Percentiles rank a stretch among this genome's conserved stretches.
Evolutionary conservation across 2,797 vertebrate genomes (phyloP).

Genomic region (Mus caroli): DNA sequence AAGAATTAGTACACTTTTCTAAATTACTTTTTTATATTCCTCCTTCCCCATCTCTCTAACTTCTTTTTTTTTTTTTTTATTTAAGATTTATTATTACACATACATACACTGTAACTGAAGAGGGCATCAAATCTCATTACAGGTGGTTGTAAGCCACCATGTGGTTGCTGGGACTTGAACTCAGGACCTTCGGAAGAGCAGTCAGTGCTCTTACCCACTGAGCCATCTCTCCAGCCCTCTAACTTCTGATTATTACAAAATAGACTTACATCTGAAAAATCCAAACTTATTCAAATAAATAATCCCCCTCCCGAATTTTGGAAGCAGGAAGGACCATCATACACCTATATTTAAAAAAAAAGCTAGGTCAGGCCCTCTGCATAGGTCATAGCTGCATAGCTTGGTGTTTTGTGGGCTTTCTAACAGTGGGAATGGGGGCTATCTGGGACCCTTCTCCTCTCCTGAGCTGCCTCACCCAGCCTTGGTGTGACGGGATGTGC

Average conservation of each 20-base stretch:
- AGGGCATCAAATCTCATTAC: too few species aligned
- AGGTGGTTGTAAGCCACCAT: too few species aligned
- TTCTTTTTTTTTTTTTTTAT: not conserved
- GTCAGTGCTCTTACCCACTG: too few species aligned
- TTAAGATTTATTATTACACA: too few species aligned
- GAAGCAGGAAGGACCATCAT: not conserved
- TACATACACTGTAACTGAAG: too few species aligned
- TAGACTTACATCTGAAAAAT: conserved; percentile 41
- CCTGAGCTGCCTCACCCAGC: not conserved
- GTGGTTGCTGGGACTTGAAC: too few species aligned
- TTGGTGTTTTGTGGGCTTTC: not conserved
- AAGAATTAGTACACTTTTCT: not conserved
- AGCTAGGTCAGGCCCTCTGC: not conserved
- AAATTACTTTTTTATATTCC: conserved; percentile 19
- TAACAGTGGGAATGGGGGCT: not conserved
- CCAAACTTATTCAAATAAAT: conserved; percentile 40
- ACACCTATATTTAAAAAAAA: not conserved
- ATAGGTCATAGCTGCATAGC: not conserved
- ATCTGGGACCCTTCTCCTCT: not conserved
- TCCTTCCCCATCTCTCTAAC: conserved; percentile 8
- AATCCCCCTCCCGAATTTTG: not conserved
- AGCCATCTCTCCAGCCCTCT: not conserved
- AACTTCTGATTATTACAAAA: conserved; percentile 16
- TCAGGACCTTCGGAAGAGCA: too few species aligned
- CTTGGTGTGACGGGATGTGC: not conserved